These are phyloP conservation scores for Drosophila maculinotata DNA, from an alignment of 2,888 invertebrate genomes.

Conservation along the genomic window DNA sequence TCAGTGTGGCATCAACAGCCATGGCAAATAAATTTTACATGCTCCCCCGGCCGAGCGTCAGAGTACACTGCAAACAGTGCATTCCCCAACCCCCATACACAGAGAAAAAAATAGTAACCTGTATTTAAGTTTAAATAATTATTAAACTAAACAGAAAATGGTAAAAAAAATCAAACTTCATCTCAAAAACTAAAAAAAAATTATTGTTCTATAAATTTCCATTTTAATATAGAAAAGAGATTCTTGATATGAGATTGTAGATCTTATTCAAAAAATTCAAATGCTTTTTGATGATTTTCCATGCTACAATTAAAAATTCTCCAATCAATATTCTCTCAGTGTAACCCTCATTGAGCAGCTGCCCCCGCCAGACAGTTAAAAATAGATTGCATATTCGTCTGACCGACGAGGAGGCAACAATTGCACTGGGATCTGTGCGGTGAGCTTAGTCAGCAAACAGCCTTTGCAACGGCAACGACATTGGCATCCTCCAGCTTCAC, in stretches of 20 bases:
- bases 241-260: too few relatives aligned
- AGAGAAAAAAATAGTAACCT: too few relatives aligned
- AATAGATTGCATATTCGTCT: constrained; percentile 71
- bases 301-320: too few relatives aligned
- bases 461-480: background rate
- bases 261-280: too few relatives aligned
- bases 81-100: background rate
- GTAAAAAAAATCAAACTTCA: too few relatives aligned
- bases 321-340: too few relatives aligned
- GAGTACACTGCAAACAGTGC: background rate
- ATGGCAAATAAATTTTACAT: constrained; percentile 73
- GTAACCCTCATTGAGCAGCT: constrained; percentile 12
- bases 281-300: too few relatives aligned
- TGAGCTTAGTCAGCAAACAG: constrained; percentile 49
- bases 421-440: constrained; percentile 30
- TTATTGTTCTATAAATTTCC: too few relatives aligned
- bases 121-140: too few relatives aligned
- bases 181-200: too few relatives aligned
- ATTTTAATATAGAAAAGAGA: too few relatives aligned
- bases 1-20: constrained; percentile 60
- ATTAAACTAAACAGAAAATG: too few relatives aligned
- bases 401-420: constrained; percentile 49
- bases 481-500: background rate
- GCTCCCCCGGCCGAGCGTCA: constrained; percentile 40
- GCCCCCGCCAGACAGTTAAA: constrained; percentile 70